A percentile compares a stretch with the other conserved stretches of the same genome.
Evolutionary conservation across 2,888 invertebrate genomes (phyloP).

Genomic region (Apantesis nais): DNA sequence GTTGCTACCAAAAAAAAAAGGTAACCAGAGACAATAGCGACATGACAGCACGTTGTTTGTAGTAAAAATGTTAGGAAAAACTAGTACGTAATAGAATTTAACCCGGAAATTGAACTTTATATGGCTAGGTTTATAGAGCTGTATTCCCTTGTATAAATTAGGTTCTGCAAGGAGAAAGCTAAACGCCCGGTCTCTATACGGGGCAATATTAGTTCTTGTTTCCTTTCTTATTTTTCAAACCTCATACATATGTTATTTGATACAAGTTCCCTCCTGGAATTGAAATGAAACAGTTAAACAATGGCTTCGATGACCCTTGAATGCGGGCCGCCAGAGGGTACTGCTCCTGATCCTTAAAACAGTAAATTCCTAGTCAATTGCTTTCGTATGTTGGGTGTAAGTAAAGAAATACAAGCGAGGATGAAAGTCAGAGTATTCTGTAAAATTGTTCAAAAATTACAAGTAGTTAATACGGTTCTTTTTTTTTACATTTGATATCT

Average conservation of each 20-base stretch:
- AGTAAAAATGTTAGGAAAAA: too few species aligned
- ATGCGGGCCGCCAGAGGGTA: constrained; percentile 40
- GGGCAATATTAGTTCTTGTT: neutral
- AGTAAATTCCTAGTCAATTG: constrained; percentile 59
- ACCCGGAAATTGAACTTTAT: too few species aligned
- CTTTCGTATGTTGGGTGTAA: constrained; percentile 46
- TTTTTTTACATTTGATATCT: neutral
- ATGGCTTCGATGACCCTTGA: constrained; percentile 40
- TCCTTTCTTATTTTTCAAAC: neutral
- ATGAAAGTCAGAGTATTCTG: neutral
- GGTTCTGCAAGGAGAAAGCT: too few species aligned
- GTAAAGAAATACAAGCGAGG: constrained; percentile 16
- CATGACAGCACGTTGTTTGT: too few species aligned
- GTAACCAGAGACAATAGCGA: too few species aligned
- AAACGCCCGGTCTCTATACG: too few species aligned
- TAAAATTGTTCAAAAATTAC: neutral
- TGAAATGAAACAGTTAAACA: constrained; percentile 52
- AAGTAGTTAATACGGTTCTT: neutral
- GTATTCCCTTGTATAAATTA: too few species aligned
- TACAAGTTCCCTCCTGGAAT: constrained; percentile 43
- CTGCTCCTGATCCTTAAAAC: constrained; percentile 59
- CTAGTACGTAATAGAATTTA: too few species aligned
- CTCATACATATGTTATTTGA: constrained; percentile 23
- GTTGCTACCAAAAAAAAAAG: too few species aligned
- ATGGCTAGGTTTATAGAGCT: too few species aligned